These are phyloP conservation scores for Siniperca scherzeri DNA, from an alignment of 2,797 vertebrate genomes.

Conservation along the genomic window DNA sequence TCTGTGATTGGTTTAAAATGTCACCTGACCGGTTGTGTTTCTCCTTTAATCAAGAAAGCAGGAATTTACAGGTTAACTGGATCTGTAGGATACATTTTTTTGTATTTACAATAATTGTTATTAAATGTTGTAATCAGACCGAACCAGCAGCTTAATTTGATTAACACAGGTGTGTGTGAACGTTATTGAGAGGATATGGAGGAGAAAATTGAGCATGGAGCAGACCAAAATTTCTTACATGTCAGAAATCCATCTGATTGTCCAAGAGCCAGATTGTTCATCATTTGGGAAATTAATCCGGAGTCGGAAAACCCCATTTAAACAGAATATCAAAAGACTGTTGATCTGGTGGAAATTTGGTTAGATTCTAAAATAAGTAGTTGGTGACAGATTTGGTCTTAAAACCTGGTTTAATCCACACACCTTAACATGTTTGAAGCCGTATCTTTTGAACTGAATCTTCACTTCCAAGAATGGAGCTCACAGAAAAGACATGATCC, in stretches of 20 bases:
- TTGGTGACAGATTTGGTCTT: too few relatives aligned
- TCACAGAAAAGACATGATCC: neutral
- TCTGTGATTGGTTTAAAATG: constrained; percentile 10
- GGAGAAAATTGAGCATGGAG: neutral
- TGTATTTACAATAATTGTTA: constrained; percentile 14
- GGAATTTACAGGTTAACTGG: constrained; percentile 25
- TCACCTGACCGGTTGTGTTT: constrained; percentile 24
- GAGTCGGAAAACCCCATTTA: too few relatives aligned
- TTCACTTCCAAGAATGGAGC: neutral
- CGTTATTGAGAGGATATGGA: neutral
- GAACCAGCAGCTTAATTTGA: constrained; percentile 22
- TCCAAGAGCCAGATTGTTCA: too few relatives aligned
- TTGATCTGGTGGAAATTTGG: too few relatives aligned
- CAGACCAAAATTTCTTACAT: too few relatives aligned
- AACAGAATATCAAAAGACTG: too few relatives aligned
- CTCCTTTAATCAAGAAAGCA: neutral
- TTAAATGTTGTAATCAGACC: constrained; percentile 20
- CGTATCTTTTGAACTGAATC: neutral
- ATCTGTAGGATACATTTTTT: constrained; percentile 17
- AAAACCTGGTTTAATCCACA: too few relatives aligned
- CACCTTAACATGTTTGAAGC: too few relatives aligned
- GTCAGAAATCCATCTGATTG: too few relatives aligned
- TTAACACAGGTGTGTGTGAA: constrained; percentile 36
- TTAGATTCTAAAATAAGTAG: too few relatives aligned
- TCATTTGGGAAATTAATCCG: too few relatives aligned